phyloP scores from a whole-genome alignment of 2,113 vertebrate genomes.

The Steatornis caripensis region DNA sequence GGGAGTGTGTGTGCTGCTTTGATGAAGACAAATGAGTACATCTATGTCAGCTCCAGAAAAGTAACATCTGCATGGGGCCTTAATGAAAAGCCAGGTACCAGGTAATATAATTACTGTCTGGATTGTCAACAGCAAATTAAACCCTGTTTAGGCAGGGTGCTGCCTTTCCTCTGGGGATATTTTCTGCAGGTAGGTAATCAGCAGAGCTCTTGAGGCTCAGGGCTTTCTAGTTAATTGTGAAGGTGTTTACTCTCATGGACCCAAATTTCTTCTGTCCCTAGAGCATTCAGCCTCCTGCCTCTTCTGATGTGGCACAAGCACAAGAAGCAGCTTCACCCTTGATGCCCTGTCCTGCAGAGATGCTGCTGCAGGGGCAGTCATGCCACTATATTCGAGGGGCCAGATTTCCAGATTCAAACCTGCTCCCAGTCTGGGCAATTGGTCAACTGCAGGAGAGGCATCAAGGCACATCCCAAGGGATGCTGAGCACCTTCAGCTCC shows the following conservation, averaged over 20 bases:
- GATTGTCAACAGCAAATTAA: conserved; percentile 3
- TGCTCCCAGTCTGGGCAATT: background rate
- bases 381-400: background rate
- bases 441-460: background rate
- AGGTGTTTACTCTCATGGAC: background rate
- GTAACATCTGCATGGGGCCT: background rate
- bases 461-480: background rate
- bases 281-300: background rate
- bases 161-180: background rate
- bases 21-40: background rate
- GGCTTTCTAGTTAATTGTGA: too few species aligned
- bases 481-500: background rate
- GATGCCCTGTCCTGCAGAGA: background rate
- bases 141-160: background rate
- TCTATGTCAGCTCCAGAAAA: background rate
- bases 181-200: background rate
- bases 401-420: background rate
- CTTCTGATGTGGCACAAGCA: background rate
- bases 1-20: background rate
- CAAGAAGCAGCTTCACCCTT: background rate
- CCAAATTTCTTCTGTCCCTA: background rate
- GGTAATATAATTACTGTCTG: background rate
- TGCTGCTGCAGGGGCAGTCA: background rate
- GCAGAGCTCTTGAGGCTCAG: background rate
- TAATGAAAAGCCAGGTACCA: background rate